Evolutionary conservation across 2,888 invertebrate genomes (phyloP), one percentile per base, ranked within the genome.

Genomic region (Caenorhabditis afra): DNA sequence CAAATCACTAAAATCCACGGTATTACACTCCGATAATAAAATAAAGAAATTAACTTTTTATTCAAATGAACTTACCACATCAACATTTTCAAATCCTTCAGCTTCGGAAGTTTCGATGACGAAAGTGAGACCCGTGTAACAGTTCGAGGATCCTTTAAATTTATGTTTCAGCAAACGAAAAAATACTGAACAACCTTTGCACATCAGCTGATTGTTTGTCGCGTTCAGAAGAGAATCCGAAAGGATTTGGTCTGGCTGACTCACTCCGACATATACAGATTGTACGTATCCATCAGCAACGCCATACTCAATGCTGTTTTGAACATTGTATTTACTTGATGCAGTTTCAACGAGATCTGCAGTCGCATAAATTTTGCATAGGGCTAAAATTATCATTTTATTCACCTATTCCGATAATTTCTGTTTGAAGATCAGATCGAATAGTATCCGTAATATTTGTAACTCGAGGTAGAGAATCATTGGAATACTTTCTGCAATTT

Each of bases 71-170:
- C 68, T 64, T 3, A 77, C 77, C 18, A 68, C 67, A 47, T 64
- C 64, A 0, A 79, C 64, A n/a, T 58, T 64, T 1, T 39, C 20
- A n/a, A n/a, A n/a, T 0, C 73, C 73, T 53, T 79, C 62, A 11
- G 65, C 64, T 52, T 79, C 41, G 3, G 79, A 79, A 18, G 52
- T 68, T 58, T 79, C 79, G 50, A 79, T 79, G 0, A 79, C 79
- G 68, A 79, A 79, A 14, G 73, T 79, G 14, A 79, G 57, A 8
- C 70, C 73, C 20, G 59, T 52, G 41, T 57, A 64, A 14, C 79
- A 79, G 12, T 67, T 78, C 5, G 77, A 58, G 11, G n/a, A 49
- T 14, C 45, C 71, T 52, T 29, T 3, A 58, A 58, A 7, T 41
- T 3, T 0, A 23, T 10, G 10, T 2, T 8, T 16, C 10, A 5